Conservation (phyloP, 2,113 vertebrate genomes). For the Ptilorrhoa leucosticta region DNA sequence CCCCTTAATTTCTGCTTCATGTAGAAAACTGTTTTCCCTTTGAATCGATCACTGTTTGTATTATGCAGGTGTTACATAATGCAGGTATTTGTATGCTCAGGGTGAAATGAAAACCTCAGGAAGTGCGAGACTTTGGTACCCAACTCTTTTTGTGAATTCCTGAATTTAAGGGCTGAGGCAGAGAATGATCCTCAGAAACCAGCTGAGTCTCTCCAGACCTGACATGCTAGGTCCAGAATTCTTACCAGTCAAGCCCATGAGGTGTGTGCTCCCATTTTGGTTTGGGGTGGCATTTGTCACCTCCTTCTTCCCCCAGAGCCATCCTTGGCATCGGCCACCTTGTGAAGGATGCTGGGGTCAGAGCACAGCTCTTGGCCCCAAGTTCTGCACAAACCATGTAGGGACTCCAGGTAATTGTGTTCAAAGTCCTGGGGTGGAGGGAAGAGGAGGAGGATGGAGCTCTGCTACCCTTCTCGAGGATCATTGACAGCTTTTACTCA, state of each 20-base stretch:
- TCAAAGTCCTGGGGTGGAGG: accelerated
- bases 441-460: neutral
- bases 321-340: neutral
- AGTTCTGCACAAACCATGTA: accelerated
- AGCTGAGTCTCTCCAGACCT: neutral
- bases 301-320: neutral
- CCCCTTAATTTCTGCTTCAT: neutral
- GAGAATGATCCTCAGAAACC: neutral
- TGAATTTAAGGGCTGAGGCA: neutral
- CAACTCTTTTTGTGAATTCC: neutral
- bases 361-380: accelerated
- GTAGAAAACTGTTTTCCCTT: neutral
- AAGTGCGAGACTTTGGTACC: neutral
- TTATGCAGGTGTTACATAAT: neutral
- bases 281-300: neutral
- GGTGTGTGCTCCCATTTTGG: accelerated
- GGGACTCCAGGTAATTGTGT: neutral
- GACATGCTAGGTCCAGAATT: neutral
- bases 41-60: neutral
- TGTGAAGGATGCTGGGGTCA: neutral
- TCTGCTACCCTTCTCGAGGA: neutral
- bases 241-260: neutral
- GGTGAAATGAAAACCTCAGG: neutral
- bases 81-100: neutral
- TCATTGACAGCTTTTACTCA: neutral